Evolutionary conservation across 2,888 invertebrate species (phyloP).

Genomic region (Idaea aversata): DNA sequence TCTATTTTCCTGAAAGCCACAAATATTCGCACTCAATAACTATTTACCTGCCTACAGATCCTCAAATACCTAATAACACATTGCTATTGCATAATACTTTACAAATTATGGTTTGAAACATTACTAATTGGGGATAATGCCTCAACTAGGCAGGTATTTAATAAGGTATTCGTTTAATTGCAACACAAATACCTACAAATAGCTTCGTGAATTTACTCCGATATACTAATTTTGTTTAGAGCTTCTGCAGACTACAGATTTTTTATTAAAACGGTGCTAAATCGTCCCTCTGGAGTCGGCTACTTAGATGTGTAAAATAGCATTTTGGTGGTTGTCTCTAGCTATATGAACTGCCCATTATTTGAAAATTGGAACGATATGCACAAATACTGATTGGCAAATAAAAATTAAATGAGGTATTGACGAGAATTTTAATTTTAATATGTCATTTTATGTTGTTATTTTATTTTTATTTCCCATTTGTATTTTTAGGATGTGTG

Average conservation of each 20-base stretch:
- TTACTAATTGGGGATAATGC: background rate
- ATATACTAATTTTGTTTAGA: background rate
- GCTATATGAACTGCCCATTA: too few relatives aligned
- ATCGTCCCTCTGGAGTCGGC: background rate
- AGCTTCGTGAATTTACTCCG: background rate
- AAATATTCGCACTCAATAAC: background rate
- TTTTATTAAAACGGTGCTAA: background rate
- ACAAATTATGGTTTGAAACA: background rate
- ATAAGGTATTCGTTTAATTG: background rate
- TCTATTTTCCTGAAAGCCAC: background rate
- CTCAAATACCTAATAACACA: background rate
- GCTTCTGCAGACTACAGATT: background rate
- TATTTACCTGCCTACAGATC: background rate
- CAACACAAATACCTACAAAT: background rate
- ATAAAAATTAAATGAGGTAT: too few relatives aligned
- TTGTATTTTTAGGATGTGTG: too few relatives aligned
- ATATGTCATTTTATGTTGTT: too few relatives aligned
- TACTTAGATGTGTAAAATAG: background rate
- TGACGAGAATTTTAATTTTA: too few relatives aligned
- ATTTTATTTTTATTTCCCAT: too few relatives aligned
- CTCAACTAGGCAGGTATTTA: background rate
- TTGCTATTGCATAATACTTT: background rate
- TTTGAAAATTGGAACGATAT: too few relatives aligned
- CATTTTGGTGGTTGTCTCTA: too few relatives aligned
- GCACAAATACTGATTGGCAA: too few relatives aligned